Evolutionary conservation across 2,797 vertebrate species (phyloP).

Genomic region (Phalloptychus januarius): DNA sequence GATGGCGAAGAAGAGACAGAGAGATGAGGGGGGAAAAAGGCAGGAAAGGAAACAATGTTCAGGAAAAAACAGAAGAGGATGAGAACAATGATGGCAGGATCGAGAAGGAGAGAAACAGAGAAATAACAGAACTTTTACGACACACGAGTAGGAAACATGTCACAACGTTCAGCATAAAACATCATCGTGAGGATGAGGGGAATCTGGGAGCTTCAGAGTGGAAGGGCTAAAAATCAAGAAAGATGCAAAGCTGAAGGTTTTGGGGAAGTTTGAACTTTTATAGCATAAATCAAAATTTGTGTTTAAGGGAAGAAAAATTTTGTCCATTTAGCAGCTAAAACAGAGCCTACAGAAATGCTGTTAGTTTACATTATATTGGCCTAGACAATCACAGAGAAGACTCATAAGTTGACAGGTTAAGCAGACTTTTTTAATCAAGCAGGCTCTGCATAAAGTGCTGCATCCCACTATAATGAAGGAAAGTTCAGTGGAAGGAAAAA

Average conservation of each 20-base stretch:
- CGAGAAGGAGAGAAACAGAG: constrained; percentile 67
- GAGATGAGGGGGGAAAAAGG: constrained; percentile 50
- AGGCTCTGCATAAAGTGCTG: background rate
- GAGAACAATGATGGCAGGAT: constrained; percentile 46
- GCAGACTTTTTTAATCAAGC: background rate
- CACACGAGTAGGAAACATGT: constrained; percentile 74
- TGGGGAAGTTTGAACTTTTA: constrained; percentile 9
- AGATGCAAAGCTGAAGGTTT: constrained; percentile 53
- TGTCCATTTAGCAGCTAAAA: background rate
- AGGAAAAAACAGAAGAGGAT: constrained; percentile 60
- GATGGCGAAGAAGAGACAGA: constrained; percentile 59
- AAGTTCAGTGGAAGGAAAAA: background rate
- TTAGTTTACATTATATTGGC: background rate
- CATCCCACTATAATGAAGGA: background rate
- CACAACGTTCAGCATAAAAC: constrained; percentile 66
- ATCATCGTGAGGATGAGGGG: constrained; percentile 41
- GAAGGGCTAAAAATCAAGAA: constrained; percentile 4
- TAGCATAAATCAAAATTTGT: background rate
- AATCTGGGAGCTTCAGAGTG: background rate
- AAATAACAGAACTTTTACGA: constrained; percentile 80
- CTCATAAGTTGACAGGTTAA: background rate
- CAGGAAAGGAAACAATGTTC: constrained; percentile 43
- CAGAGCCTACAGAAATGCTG: background rate
- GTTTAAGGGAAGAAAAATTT: background rate
- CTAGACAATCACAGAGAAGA: background rate